These are phyloP conservation scores for Aptenodytes forsteri DNA, from an alignment of 2,113 vertebrate genomes.

Conservation along the genomic window DNA sequence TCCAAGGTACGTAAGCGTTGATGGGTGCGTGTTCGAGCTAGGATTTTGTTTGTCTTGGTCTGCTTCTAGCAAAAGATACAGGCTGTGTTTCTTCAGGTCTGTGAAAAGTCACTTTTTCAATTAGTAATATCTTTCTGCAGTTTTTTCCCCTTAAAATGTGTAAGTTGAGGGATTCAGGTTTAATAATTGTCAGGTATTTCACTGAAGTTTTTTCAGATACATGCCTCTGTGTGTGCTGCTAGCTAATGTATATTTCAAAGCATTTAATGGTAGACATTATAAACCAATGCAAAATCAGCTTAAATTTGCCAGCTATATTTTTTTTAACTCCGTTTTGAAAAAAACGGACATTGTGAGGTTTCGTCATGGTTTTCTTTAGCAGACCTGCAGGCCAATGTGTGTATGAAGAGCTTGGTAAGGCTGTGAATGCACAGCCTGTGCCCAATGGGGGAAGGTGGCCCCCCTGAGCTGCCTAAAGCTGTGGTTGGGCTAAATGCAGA, in stretches of 20 bases:
- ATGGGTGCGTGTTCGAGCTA: background rate
- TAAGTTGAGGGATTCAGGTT: background rate
- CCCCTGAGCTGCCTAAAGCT: background rate
- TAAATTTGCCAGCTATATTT: background rate
- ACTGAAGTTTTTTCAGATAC: background rate
- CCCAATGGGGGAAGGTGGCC: background rate
- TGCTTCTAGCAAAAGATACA: background rate
- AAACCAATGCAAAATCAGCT: background rate
- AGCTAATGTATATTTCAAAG: background rate
- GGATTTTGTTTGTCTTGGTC: background rate
- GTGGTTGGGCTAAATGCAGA: background rate
- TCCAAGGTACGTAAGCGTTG: background rate
- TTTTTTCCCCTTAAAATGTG: background rate
- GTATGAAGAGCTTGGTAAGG: background rate
- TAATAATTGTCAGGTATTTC: background rate
- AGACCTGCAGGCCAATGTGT: background rate
- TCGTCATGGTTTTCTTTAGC: background rate
- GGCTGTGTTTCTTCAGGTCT: background rate
- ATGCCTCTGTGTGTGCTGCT: background rate
- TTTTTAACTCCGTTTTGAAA: background rate
- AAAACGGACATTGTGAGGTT: rapidly evolving
- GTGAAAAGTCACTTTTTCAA: background rate
- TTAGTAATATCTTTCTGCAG: background rate
- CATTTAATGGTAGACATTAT: background rate
- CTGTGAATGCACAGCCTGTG: background rate